These are phyloP conservation scores for Cydia fagiglandana DNA, from an alignment of 1,140 invertebrate species.

Conservation along the genomic window DNA sequence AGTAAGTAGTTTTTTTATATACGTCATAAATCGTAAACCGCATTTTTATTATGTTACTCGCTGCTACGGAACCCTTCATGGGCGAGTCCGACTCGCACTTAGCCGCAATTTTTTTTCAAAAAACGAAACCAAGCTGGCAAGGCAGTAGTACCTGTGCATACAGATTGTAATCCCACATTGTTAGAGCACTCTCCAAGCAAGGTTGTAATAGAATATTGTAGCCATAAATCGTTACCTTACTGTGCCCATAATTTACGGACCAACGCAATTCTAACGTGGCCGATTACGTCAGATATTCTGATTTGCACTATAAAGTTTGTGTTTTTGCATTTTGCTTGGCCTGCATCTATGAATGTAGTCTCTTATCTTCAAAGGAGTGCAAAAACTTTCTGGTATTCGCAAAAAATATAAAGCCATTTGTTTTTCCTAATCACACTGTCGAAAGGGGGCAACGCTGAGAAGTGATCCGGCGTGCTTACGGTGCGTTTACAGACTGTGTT, in stretches of 20 bases:
- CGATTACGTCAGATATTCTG: background rate
- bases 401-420: too few relatives aligned
- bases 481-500: too few relatives aligned
- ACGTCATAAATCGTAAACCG: too few relatives aligned
- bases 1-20: too few relatives aligned
- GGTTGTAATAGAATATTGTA: constrained; percentile 14
- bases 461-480: too few relatives aligned
- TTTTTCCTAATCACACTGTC: too few relatives aligned
- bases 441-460: too few relatives aligned
- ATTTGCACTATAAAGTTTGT: background rate
- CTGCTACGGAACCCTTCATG: too few relatives aligned
- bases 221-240: constrained; percentile 16
- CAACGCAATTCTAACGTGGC: background rate
- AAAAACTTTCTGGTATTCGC: too few relatives aligned
- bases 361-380: background rate
- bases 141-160: background rate
- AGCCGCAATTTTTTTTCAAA: too few relatives aligned
- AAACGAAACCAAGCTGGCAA: background rate
- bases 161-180: background rate
- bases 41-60: too few relatives aligned
- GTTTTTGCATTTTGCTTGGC: background rate
- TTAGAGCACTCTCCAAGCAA: background rate
- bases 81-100: too few relatives aligned
- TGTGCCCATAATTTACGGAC: background rate
- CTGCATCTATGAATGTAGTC: background rate